Conservation (phyloP, 2,113 vertebrate genomes). For the Alexandromys fortis region DNA sequence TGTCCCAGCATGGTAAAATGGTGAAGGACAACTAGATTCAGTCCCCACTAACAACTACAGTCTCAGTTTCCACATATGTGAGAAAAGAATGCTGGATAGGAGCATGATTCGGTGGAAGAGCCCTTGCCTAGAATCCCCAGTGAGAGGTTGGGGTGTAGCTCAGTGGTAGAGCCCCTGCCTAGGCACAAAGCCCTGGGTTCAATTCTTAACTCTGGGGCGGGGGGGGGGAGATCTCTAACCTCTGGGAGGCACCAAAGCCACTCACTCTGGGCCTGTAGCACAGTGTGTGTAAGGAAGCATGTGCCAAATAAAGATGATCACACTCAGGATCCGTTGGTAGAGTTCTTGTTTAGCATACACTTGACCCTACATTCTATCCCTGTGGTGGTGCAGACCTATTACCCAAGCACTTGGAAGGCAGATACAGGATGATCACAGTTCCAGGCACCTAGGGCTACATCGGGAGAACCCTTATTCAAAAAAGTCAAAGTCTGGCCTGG, state of each 20-base stretch:
- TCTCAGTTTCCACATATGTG: background rate
- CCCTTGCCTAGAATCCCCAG: background rate
- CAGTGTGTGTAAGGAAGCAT: background rate
- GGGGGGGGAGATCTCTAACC: background rate
- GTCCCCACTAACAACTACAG: background rate
- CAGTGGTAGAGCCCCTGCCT: background rate
- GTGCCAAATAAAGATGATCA: background rate
- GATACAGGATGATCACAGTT: background rate
- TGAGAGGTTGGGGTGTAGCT: background rate
- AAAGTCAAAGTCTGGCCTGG: background rate
- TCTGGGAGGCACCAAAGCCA: background rate
- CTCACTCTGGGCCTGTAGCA: background rate
- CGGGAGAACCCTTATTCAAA: background rate
- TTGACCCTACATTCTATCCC: background rate
- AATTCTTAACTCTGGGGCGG: background rate
- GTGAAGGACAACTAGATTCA: background rate
- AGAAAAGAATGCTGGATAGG: background rate
- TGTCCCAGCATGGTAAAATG: background rate
- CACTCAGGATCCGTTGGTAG: no score
- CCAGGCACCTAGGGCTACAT: background rate
- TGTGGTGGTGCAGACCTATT: rapidly evolving
- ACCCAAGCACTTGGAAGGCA: background rate
- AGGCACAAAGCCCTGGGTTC: background rate
- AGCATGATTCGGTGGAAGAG: background rate
- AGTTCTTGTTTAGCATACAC: background rate